These are phyloP conservation scores for Caenorhabditis becei DNA, from an alignment of 2,888 invertebrate genomes.

Conservation along the genomic window DNA sequence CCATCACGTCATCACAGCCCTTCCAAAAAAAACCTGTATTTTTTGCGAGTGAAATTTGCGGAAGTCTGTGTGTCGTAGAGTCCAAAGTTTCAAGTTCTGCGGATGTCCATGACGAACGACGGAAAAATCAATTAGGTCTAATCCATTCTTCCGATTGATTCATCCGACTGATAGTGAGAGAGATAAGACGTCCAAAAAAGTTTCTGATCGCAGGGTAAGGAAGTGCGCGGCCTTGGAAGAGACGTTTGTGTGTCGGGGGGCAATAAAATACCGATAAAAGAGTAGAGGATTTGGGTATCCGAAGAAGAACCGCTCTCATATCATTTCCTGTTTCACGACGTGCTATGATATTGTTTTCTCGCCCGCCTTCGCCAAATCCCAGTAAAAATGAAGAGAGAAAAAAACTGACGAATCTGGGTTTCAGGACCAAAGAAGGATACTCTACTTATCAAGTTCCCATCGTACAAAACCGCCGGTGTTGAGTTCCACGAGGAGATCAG, in stretches of 20 bases:
- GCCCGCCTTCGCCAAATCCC: slow-evolving; percentile 35
- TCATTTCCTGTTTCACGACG: slow-evolving; percentile 44
- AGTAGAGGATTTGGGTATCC: slow-evolving; percentile 48
- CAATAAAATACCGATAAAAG: slow-evolving; percentile 51
- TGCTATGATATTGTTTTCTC: slow-evolving; percentile 27
- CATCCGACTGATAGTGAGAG: background rate
- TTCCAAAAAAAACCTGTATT: slow-evolving; percentile 27
- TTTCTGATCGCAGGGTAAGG: slow-evolving; percentile 34
- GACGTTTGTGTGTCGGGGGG: slow-evolving; percentile 27
- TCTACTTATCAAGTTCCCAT: slow-evolving; percentile 80
- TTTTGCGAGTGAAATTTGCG: background rate
- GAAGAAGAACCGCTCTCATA: slow-evolving; percentile 18
- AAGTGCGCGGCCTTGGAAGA: slow-evolving; percentile 57
- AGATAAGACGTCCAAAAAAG: slow-evolving; percentile 13
- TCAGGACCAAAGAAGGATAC: slow-evolving; percentile 75
- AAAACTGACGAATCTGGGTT: slow-evolving; percentile 32
- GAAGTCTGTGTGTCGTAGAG: background rate
- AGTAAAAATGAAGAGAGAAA: slow-evolving; percentile 1
- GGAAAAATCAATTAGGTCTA: slow-evolving; percentile 9
- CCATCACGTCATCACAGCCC: slow-evolving; percentile 24
- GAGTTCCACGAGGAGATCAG: slow-evolving; percentile 72
- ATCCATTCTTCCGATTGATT: too few relatives aligned
- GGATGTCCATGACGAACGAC: background rate
- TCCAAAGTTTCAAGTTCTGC: slow-evolving; percentile 35
- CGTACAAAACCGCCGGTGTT: slow-evolving; percentile 77